Conservation (phyloP, 2,797 vertebrate genomes). For the Periophthalmus magnuspinnatus region DNA sequence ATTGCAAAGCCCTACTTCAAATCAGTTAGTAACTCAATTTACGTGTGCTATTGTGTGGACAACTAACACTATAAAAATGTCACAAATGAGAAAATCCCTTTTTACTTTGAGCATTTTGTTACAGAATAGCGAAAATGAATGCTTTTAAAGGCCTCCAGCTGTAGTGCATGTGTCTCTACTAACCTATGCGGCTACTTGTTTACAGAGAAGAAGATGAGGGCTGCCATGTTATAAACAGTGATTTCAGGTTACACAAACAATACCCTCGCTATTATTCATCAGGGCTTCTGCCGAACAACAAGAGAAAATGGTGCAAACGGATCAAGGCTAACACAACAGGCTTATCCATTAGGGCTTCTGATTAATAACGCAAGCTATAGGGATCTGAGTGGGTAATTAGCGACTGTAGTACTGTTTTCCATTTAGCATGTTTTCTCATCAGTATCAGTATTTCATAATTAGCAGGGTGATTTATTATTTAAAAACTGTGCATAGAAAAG, state of each 20-base stretch:
- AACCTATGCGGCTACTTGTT: conserved; percentile 5
- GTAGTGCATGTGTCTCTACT: background rate
- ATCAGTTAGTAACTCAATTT: background rate
- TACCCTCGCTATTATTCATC: conserved; percentile 38
- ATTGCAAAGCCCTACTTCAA: background rate
- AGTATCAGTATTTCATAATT: conserved; percentile 28
- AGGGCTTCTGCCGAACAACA: conserved; percentile 54
- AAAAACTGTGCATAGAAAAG: conserved; percentile 19
- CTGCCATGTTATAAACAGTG: conserved; percentile 28
- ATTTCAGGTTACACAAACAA: conserved; percentile 40
- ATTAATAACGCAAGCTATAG: conserved; percentile 16
- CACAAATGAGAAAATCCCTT: background rate
- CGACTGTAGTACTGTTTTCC: background rate
- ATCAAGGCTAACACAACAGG: conserved; percentile 29
- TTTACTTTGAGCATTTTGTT: background rate
- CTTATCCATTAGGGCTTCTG: conserved; percentile 39
- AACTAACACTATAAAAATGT: background rate
- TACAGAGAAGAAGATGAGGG: background rate
- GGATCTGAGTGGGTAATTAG: conserved; percentile 32
- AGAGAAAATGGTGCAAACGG: conserved; percentile 23
- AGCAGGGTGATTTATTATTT: conserved; percentile 23
- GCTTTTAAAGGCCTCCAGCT: background rate
- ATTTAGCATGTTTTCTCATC: conserved; percentile 28
- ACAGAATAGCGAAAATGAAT: background rate
- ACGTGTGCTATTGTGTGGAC: background rate